Base-by-base conservation (phyloP, 2,797 vertebrate species). In the Megaceryle alcyon region DNA sequence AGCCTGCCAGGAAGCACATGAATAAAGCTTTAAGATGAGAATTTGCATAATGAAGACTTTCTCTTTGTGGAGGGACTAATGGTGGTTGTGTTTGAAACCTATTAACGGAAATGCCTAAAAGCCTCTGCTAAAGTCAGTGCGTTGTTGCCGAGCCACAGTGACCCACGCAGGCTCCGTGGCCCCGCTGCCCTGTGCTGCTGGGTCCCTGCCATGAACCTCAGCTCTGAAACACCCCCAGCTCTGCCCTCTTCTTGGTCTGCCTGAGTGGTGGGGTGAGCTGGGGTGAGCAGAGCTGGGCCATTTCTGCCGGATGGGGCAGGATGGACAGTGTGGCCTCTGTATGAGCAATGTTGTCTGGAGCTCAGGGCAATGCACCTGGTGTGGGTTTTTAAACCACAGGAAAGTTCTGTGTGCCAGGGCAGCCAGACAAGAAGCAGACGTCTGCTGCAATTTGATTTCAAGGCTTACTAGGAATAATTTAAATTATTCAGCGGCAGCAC, bases 31-130 rank as follows among this genome's bases (percentile, higher is more conserved):
- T 97, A 98, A 98, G 96, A 98, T 97, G 96, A 97, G 96, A 97
- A 98, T 98, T 98, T 98, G 97, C 97, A 98, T 98, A 98, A 98
- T 98, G 97, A 98, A 97, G 96, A 96, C 88, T 92, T 93, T 95
- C 83, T 95, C 96, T 97, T 95, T 86, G 75, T 91, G 82, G 66
- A 95, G 46, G 71, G 86, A 77, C 88, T 96, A 92, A 92, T 90
- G 77, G 94, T 88, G 57, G 93, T 80, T 86, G 23, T 71, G 78
- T 89, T 84, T 82, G 90, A 96, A 92, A 91, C 90, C 84, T 91
- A 78, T 80, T 86, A 94, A 86, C 11, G 10, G 76, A 79, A 94
- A 87, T 14, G 43, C 41, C 84, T 79, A 75, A 92, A 79, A 94
- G 76, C 80, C 77, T 77, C 64, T 3, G 13, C 76, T 69, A 7